phyloP scores from a whole-genome alignment of 1,140 invertebrate species.

The Plectrocnemia conspersa region DNA sequence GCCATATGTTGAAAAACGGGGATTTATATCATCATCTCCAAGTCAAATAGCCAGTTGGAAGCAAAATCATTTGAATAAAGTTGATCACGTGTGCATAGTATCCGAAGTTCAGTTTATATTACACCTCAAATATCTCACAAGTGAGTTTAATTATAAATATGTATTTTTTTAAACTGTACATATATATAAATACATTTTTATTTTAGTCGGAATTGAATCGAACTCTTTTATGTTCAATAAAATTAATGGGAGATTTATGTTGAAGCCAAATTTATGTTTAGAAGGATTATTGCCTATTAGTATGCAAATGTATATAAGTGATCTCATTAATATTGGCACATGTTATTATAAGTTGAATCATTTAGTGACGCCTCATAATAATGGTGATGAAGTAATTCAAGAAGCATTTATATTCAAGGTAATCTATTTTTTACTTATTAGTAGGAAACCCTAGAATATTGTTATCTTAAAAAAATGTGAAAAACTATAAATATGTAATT shows the following conservation, averaged over 20 bases:
- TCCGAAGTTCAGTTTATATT: constrained; percentile 48
- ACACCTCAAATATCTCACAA: constrained; percentile 49
- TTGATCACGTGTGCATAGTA: constrained; percentile 40
- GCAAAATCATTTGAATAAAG: constrained; percentile 35
- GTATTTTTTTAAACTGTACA: background rate
- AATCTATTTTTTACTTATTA: constrained; percentile 11
- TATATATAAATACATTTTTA: constrained; percentile 14
- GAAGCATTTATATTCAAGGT: constrained; percentile 49
- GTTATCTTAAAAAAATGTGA: background rate
- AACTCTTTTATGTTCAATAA: constrained; percentile 43
- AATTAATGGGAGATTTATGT: constrained; percentile 41
- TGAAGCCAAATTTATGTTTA: constrained; percentile 42
- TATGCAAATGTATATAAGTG: constrained; percentile 39
- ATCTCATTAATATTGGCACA: constrained; percentile 43
- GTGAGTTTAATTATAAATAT: constrained; percentile 40
- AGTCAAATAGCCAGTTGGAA: constrained; percentile 45
- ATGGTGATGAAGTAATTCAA: constrained; percentile 42
- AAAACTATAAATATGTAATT: constrained; percentile 28
- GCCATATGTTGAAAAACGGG: constrained; percentile 41
- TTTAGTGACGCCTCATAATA: constrained; percentile 42
- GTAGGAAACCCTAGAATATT: background rate
- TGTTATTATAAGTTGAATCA: constrained; percentile 45
- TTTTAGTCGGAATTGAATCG: constrained; percentile 50
- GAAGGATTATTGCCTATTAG: constrained; percentile 44
- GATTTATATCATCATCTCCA: constrained; percentile 43